Base-by-base conservation (phyloP, 1,140 invertebrate species). In the Sitophilus oryzae region DNA sequence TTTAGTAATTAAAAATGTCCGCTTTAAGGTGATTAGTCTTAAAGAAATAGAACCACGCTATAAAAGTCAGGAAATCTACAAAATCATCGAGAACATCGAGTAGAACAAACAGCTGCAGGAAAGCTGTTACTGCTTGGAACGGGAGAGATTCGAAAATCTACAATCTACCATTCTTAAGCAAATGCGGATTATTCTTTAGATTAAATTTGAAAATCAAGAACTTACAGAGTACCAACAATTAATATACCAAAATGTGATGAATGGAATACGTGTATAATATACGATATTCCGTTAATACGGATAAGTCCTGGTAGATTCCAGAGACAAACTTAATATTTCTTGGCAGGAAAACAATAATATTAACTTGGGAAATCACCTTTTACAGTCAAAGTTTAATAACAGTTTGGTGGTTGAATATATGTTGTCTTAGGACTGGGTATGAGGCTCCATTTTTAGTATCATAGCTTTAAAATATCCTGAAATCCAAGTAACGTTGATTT, bases 81-180 rank as follows among this genome's bases (percentile, higher is more conserved):
- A 84, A 76, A 80, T 82, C 70, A 73, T 87, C 43, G 83, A 85
- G 67, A 84, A 83, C 68, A 84, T 86, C 64, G 84, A 82, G 68
- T 82, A 85, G 65, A 75, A 77, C 38, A 73, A 84, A 59, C 79
- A 81, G 64, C 75, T 82, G 59, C 84, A 87, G 74, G 89, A 34
- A 93, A 93, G 77, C 76, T 96, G 62, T 73, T 96, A 57, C 77
- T 96, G 42, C 77, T 96, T 42, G 93, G 93, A 59, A 89, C 92
- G 66, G 93, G 92, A 62, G 92, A 95, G 79, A 91, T 88, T 74
- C 92, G 93, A 65, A 96, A 96, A 76, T 93, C 92, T 62, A 98
- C 96, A 65, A n/a, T n/a, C n/a, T n/a, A n/a, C n/a, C n/a, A 96
- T 98, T 78, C 82, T 98, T 54, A 98, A 98, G 78, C 96, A 98